Conservation (phyloP, 1,140 invertebrate species). For the fruit fly (Drosophila melanogaster) region DNA sequence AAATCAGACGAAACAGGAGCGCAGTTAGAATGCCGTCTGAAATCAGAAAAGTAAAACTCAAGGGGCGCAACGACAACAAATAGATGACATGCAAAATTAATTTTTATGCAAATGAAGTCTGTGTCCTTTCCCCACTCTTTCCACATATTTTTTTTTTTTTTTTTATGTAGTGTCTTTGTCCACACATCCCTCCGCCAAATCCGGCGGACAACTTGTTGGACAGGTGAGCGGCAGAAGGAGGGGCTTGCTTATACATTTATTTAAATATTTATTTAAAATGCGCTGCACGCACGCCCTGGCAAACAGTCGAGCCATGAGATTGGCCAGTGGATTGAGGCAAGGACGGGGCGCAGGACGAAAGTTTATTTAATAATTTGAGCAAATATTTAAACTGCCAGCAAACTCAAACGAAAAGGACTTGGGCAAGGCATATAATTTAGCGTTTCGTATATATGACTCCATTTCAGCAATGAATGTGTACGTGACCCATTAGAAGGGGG, state of each 20-base stretch:
- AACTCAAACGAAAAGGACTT: neutral
- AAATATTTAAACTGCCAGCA: constrained; percentile 66
- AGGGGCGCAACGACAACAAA: constrained; percentile 62
- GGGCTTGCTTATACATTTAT: constrained; percentile 50
- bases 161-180: neutral
- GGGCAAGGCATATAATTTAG: constrained; percentile 8
- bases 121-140: constrained; percentile 3
- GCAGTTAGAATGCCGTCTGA: constrained; percentile 26
- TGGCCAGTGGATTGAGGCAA: constrained; percentile 18
- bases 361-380: constrained; percentile 71
- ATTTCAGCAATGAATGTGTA: neutral
- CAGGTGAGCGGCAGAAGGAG: constrained; percentile 18
- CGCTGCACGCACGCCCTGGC: constrained; percentile 62
- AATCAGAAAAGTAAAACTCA: constrained; percentile 58
- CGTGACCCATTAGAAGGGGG: neutral
- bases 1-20: constrained; percentile 3
- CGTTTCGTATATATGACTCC: neutral
- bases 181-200: constrained; percentile 4
- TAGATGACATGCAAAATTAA: constrained; percentile 82
- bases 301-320: constrained; percentile 53
- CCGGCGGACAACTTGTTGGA: constrained; percentile 2
- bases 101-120: constrained; percentile 79
- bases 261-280: constrained; percentile 81
- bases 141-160: constrained; percentile 3
- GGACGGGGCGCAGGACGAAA: constrained; percentile 4